These are phyloP conservation scores for Spodoptera littoralis DNA, from an alignment of 2,888 invertebrate genomes.

Conservation along the genomic window DNA sequence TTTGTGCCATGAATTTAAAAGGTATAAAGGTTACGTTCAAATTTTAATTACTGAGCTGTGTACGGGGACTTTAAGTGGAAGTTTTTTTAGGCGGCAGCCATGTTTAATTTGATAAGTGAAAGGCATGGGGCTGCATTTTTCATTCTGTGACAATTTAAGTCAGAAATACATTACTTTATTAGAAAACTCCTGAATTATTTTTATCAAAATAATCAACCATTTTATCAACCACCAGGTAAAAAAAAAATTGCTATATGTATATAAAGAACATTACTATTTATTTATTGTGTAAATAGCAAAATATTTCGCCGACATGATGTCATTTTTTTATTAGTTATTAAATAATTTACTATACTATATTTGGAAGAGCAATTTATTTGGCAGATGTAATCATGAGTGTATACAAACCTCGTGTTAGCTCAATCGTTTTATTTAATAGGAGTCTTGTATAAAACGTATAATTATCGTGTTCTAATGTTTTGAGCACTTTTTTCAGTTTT, in stretches of 20 bases:
- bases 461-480: conserved; percentile 22
- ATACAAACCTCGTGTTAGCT: conserved; percentile 30
- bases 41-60: conserved; percentile 18
- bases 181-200: no score
- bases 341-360: conserved; percentile 20
- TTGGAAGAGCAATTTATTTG: conserved; percentile 17
- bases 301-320: background rate
- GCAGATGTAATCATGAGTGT: conserved; percentile 22
- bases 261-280: no score
- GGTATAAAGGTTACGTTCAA: conserved; percentile 16
- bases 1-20: conserved; percentile 21
- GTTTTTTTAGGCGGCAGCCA: background rate
- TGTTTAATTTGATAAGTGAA: no score
- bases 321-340: conserved; percentile 5
- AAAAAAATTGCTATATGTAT: no score
- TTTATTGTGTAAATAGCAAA: no score
- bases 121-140: no score
- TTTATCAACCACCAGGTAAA: no score
- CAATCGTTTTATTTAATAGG: conserved; percentile 47
- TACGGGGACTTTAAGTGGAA: background rate
- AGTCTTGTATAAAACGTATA: conserved; percentile 21
- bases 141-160: no score
- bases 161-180: no score
- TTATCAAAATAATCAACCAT: no score
- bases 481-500: conserved; percentile 20